These are phyloP conservation scores for Agrochola lychnidis DNA, from an alignment of 2,888 invertebrate genomes.

Conservation along the genomic window DNA sequence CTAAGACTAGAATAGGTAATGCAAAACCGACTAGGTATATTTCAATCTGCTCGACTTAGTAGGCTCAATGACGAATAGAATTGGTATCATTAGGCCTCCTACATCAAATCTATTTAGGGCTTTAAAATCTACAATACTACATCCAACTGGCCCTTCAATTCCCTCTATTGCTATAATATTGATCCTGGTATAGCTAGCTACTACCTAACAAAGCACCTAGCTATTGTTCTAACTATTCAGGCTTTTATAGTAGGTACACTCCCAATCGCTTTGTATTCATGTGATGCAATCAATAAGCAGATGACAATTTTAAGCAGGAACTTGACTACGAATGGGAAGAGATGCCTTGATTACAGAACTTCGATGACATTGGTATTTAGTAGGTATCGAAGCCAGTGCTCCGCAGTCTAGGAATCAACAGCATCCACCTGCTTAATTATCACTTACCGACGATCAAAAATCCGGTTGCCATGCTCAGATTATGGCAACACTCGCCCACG, in stretches of 20 bases:
- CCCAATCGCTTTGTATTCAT: constrained; percentile 8
- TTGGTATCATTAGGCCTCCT: constrained; percentile 17
- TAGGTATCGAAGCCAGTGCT: not conserved
- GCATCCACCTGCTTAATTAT: constrained; percentile 23
- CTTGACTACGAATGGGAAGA: not conserved
- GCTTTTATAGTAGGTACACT: constrained; percentile 1
- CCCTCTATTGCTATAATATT: not conserved
- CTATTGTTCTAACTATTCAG: not conserved
- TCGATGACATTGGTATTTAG: not conserved
- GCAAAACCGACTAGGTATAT: not conserved
- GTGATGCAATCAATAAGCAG: not conserved
- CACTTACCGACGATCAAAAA: not conserved
- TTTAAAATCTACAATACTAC: not conserved
- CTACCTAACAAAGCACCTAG: not conserved
- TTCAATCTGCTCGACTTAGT: not conserved
- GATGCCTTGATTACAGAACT: not conserved
- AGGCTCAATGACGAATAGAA: not conserved
- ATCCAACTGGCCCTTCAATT: constrained; percentile 9
- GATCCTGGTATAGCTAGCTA: not conserved
- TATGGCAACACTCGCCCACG: constrained; percentile 29
- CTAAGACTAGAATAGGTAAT: not conserved
- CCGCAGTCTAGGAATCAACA: not conserved
- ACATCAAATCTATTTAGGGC: constrained; percentile 26
- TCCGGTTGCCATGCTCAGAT: constrained; percentile 8
- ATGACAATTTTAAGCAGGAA: constrained; percentile 16